Percentiles rank a stretch among this genome's conserved stretches.
These are phyloP conservation scores for Chondrosia reniformis DNA, from an alignment of 37 sponge, comb jelly and placozoan genomes.

Conservation along the genomic window DNA sequence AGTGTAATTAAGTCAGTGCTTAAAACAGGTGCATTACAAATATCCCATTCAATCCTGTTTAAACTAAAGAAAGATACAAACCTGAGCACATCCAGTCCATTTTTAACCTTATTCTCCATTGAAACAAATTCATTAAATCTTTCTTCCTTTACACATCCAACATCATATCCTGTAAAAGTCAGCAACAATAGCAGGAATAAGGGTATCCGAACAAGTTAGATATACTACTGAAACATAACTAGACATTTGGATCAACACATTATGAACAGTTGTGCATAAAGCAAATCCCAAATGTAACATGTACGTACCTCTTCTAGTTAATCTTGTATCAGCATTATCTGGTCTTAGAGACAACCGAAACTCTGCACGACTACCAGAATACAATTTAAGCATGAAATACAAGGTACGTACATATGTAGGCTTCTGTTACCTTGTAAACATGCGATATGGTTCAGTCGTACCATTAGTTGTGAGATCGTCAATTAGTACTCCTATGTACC, in stretches of 20 bases:
- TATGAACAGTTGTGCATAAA: too few species aligned
- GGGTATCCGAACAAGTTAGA: too few species aligned
- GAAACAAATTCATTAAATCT: constrained; percentile 13
- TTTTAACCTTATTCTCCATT: constrained; percentile 27
- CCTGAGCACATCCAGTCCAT: constrained; percentile 41
- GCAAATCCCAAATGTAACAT: background rate
- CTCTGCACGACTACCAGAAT: constrained; percentile 71
- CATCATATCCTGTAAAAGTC: constrained; percentile 34
- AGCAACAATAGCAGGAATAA: too few species aligned
- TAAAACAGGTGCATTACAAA: too few species aligned
- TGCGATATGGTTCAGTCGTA: constrained; percentile 80
- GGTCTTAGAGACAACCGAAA: constrained; percentile 73
- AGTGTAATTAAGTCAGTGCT: too few species aligned
- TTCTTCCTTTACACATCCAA: constrained; percentile 61
- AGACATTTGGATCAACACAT: too few species aligned
- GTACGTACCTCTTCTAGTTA: constrained; percentile 71
- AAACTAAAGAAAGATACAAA: too few species aligned
- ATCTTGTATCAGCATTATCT: constrained; percentile 86
- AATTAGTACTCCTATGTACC: constrained; percentile 86
- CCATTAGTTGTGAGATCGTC: constrained; percentile 85
- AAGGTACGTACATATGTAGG: too few species aligned
- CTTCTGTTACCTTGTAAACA: constrained; percentile 92
- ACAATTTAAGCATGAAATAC: too few species aligned
- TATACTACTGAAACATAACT: too few species aligned
- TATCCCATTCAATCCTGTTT: too few species aligned